Conservation (phyloP, 2,797 vertebrate species). For the Chelon labrosus region DNA sequence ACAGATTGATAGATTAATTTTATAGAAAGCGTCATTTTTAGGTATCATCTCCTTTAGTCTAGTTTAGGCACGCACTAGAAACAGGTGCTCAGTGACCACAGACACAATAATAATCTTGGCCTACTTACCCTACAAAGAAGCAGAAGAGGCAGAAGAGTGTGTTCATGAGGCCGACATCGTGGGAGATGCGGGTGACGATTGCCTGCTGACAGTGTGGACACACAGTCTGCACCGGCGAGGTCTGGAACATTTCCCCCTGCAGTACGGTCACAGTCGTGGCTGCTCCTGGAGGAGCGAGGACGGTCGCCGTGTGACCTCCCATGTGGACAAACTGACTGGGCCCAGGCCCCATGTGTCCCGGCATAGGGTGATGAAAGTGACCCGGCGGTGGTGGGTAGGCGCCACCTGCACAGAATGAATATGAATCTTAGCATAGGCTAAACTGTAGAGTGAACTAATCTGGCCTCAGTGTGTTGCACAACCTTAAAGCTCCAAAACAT, state of each 20-base stretch:
- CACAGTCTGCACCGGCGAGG: conserved; percentile 93
- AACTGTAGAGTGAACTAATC: background rate
- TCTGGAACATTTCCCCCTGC: conserved; percentile 97
- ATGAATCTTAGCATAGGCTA: background rate
- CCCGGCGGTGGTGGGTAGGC: conserved; percentile 79
- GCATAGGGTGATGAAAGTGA: conserved; percentile 77
- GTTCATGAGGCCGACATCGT: conserved; percentile 97
- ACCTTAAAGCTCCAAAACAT: background rate
- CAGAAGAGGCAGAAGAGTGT: conserved; percentile 98
- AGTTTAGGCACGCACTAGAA: background rate
- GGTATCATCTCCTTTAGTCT: background rate
- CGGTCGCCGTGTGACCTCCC: conserved; percentile 90
- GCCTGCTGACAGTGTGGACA: conserved; percentile 99
- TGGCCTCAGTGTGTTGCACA: background rate
- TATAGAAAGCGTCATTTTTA: background rate
- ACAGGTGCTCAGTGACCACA: background rate
- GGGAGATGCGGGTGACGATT: conserved; percentile 94
- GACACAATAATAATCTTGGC: background rate
- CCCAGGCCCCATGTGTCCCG: conserved; percentile 83
- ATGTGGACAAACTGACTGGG: conserved; percentile 86
- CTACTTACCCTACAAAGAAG: conserved; percentile 95
- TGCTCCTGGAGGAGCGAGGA: conserved; percentile 90
- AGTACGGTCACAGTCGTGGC: conserved; percentile 96
- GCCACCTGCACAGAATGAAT: conserved; percentile 64
- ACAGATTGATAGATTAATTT: no score